Percentiles rank a stretch among this genome's conserved stretches.
Evolutionary conservation across 2,888 invertebrate species (phyloP).

Genomic region (Rhamnusium bicolor): DNA sequence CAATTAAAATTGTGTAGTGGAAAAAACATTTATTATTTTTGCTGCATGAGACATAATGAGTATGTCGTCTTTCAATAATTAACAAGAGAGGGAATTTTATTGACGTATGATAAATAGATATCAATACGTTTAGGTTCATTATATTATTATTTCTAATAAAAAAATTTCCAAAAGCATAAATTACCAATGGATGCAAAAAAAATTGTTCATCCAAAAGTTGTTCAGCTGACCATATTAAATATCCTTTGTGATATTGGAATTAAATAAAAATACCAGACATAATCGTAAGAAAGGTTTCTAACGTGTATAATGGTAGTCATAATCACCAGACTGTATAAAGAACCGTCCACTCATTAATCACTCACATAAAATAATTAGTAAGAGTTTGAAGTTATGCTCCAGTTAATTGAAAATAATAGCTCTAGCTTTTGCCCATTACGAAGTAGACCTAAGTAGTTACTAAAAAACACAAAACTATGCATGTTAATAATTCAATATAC

Average conservation of each 20-base stretch:
- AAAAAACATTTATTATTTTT: too few relatives aligned
- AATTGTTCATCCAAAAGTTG: too few relatives aligned
- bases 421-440: conserved; percentile 11
- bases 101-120: too few relatives aligned
- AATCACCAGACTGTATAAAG: conserved; percentile 7
- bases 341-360: conserved; percentile 8
- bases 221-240: too few relatives aligned
- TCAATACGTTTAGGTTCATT: too few relatives aligned
- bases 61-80: too few relatives aligned
- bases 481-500: conserved; percentile 27
- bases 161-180: too few relatives aligned
- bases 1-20: too few relatives aligned
- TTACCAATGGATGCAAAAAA: not conserved
- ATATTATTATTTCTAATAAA: too few relatives aligned
- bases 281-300: not conserved
- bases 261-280: not conserved
- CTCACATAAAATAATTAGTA: conserved; percentile 18
- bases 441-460: not conserved
- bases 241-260: not conserved
- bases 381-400: conserved; percentile 15
- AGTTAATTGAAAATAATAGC: conserved; percentile 19
- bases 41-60: too few relatives aligned
- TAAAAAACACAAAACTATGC: conserved; percentile 1
- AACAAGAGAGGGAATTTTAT: too few relatives aligned
- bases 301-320: not conserved